Evolutionary conservation across 2,888 invertebrate species (phyloP).

Genomic region (Lochmaea capreae): DNA sequence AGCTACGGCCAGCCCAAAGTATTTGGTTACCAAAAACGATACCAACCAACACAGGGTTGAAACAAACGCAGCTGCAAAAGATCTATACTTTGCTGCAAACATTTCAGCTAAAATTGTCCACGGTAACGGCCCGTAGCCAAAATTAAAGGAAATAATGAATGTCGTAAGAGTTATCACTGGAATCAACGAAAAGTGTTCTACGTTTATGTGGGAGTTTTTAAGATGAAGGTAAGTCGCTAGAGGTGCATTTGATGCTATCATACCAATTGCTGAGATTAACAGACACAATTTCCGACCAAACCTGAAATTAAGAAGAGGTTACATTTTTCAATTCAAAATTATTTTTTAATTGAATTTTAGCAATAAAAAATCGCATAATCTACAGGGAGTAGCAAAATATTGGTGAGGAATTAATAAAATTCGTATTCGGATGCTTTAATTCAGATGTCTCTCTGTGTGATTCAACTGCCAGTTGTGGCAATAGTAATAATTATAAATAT

Average conservation of each 20-base stretch:
- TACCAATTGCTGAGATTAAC: constrained; percentile 36
- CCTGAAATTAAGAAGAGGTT: constrained; percentile 16
- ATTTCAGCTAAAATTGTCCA: constrained; percentile 89
- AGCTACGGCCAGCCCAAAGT: constrained; percentile 70
- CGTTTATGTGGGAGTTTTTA: constrained; percentile 18
- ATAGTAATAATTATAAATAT: no score
- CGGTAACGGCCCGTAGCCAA: constrained; percentile 82
- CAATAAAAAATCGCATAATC: no score
- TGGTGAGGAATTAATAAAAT: no score
- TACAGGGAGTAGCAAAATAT: no score
- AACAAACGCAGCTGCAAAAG: constrained; percentile 80
- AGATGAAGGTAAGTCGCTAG: constrained; percentile 38
- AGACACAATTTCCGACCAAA: constrained; percentile 42
- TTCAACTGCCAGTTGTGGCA: no score
- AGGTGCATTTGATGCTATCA: constrained; percentile 38
- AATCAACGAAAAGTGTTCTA: constrained; percentile 67
- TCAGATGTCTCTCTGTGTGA: no score
- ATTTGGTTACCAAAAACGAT: constrained; percentile 82
- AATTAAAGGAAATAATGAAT: constrained; percentile 82
- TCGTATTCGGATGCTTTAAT: no score
- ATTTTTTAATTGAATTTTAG: not conserved
- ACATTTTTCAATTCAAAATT: no score
- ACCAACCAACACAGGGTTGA: constrained; percentile 83
- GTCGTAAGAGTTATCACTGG: constrained; percentile 78
- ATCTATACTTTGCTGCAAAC: constrained; percentile 82